Percentiles rank a stretch among this genome's conserved stretches.
These are phyloP conservation scores for Ophion ventricosus DNA, from an alignment of 2,888 invertebrate genomes.

Conservation along the genomic window DNA sequence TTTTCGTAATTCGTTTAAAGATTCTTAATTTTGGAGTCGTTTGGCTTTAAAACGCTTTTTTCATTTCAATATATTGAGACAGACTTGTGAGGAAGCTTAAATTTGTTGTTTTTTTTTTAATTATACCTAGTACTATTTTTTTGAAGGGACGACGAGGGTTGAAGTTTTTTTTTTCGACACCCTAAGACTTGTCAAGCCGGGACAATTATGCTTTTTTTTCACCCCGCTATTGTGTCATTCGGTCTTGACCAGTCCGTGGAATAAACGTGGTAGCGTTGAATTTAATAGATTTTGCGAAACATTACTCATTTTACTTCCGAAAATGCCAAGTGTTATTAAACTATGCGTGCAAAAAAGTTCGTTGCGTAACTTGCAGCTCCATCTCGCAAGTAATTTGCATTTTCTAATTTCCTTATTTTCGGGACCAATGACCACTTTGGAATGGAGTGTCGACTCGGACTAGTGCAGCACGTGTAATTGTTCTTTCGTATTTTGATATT, in stretches of 20 bases:
- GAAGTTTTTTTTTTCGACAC: not conserved
- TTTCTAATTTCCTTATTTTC: not conserved
- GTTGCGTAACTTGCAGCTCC: slow-evolving; percentile 17
- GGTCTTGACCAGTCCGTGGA: not conserved
- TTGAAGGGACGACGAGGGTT: not conserved
- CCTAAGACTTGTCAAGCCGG: not conserved
- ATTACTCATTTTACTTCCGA: not conserved
- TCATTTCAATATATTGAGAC: not conserved
- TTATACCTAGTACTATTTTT: not conserved
- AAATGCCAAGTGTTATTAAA: not conserved
- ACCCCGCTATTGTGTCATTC: not conserved
- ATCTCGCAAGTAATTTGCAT: not conserved
- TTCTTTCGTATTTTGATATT: not conserved
- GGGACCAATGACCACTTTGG: slow-evolving; percentile 38
- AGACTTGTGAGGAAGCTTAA: not conserved
- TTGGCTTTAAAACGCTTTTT: not conserved
- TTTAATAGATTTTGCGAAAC: not conserved
- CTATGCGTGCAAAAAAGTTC: slow-evolving; percentile 1
- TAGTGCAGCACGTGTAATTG: slow-evolving; percentile 4
- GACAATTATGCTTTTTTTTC: not conserved
- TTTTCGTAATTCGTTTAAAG: not conserved
- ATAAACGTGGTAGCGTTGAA: not conserved
- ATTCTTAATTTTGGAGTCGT: no score
- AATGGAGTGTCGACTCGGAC: slow-evolving; percentile 59
- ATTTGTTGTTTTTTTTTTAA: not conserved